Percentiles rank a stretch among this genome's conserved stretches.
Evolutionary conservation across 2,113 vertebrate species (phyloP).

Genomic region (Leucoraja erinaceus): DNA sequence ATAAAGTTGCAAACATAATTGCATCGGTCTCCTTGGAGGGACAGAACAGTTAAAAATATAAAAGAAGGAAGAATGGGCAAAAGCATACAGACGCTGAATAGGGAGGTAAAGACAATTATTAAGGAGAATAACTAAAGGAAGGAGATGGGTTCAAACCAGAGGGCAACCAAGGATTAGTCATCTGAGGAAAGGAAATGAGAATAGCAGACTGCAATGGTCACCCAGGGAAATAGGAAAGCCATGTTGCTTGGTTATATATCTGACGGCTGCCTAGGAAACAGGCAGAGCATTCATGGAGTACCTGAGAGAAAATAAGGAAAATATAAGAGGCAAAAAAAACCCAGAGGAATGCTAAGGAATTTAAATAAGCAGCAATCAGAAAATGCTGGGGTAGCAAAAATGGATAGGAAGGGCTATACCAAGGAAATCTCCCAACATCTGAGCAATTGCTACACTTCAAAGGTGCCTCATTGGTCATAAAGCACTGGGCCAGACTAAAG

Average conservation of each 20-base stretch:
- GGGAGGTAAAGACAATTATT: background rate
- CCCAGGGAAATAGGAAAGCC: background rate
- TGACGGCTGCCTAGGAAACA: background rate
- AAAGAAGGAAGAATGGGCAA: background rate
- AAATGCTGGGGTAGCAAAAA: background rate
- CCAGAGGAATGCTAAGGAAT: background rate
- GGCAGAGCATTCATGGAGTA: background rate
- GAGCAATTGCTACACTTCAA: too few relatives aligned
- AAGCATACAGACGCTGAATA: background rate
- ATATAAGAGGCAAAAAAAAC: background rate
- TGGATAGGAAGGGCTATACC: too few relatives aligned
- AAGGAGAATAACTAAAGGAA: background rate
- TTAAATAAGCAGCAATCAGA: background rate
- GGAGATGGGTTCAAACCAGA: conserved; percentile 2
- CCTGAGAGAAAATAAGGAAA: background rate
- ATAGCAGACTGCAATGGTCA: conserved; percentile 22
- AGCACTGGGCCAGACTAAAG: too few relatives aligned
- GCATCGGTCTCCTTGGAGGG: background rate
- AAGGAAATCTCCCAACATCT: too few relatives aligned
- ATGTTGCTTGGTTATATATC: background rate
- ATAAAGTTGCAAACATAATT: background rate
- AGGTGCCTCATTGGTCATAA: too few relatives aligned
- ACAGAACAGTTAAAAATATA: background rate
- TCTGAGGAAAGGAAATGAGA: conserved; percentile 23
- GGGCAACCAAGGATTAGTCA: background rate